phyloP scores from a whole-genome alignment of 2,888 invertebrate genomes.

The Ligdia adustata region DNA sequence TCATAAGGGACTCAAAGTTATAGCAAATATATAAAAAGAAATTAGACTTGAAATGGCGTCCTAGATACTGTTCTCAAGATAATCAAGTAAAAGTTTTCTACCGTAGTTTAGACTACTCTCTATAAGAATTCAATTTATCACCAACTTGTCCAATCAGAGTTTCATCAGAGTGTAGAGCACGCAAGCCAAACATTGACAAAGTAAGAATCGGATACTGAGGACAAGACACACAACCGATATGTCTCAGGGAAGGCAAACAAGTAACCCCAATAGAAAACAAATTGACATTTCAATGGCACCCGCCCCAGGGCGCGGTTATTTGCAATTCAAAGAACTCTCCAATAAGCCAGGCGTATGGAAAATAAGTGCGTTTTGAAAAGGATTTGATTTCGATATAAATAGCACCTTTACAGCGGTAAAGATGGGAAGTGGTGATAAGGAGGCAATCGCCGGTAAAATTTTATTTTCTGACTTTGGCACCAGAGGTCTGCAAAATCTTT shows the following conservation, averaged over 20 bases:
- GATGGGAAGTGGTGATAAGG: slow-evolving; percentile 17
- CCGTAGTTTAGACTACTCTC: too few relatives aligned
- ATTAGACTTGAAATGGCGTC: too few relatives aligned
- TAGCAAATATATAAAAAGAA: too few relatives aligned
- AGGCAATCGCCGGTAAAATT: slow-evolving; percentile 4
- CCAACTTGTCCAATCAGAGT: neutral
- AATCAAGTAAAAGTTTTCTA: too few relatives aligned
- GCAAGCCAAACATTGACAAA: slow-evolving; percentile 34
- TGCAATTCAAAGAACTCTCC: slow-evolving; percentile 81
- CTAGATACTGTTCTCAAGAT: too few relatives aligned
- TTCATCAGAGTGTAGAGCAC: slow-evolving; percentile 35
- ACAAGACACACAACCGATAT: slow-evolving; percentile 37
- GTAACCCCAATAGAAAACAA: slow-evolving; percentile 79
- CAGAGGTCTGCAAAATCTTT: neutral
- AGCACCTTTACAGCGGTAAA: slow-evolving; percentile 15
- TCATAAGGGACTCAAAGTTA: too few relatives aligned
- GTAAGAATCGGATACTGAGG: slow-evolving; percentile 24
- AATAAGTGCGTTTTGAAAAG: slow-evolving; percentile 73
- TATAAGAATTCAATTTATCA: too few relatives aligned
- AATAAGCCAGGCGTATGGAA: slow-evolving; percentile 75
- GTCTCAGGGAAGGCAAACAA: slow-evolving; percentile 41
- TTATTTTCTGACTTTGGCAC: neutral
- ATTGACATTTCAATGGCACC: slow-evolving; percentile 80
- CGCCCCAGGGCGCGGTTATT: slow-evolving; percentile 70
- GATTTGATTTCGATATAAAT: slow-evolving; percentile 70